phyloP scores from a whole-genome alignment of 2,797 vertebrate species.

The Hypotaenidia okinawae region DNA sequence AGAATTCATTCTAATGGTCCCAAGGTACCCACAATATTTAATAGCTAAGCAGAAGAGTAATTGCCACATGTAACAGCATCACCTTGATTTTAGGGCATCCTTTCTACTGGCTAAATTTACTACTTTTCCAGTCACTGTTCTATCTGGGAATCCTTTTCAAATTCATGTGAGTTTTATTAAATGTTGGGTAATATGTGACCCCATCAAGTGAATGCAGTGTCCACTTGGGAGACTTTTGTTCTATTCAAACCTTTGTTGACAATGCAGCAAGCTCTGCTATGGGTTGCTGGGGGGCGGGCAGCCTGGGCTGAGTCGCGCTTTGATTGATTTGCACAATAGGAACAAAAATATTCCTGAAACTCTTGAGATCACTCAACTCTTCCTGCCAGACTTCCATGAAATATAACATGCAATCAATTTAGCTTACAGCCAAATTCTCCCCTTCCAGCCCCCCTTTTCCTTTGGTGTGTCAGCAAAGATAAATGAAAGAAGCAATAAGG shows the following conservation, averaged over 20 bases:
- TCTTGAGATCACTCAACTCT: conserved; percentile 57
- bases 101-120: conserved; percentile 1
- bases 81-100: neutral
- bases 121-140: neutral
- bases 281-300: conserved; percentile 15
- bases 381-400: conserved; percentile 71
- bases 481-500: conserved; percentile 72
- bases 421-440: conserved; percentile 72
- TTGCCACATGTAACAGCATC: neutral
- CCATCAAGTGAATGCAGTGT: conserved; percentile 40
- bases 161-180: conserved; percentile 61
- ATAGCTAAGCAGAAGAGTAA: neutral
- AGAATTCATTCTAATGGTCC: conserved; percentile 7
- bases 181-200: conserved; percentile 46
- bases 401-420: conserved; percentile 77
- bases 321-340: conserved; percentile 70
- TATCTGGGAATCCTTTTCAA: conserved; percentile 29
- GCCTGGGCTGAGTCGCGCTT: neutral
- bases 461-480: conserved; percentile 75
- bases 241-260: conserved; percentile 49
- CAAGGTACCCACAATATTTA: neutral
- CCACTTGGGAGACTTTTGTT: conserved; percentile 64
- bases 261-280: neutral
- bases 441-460: conserved; percentile 54
- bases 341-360: conserved; percentile 65